Conservation (phyloP, 1,140 invertebrate species). For the Philaenus spumarius region DNA sequence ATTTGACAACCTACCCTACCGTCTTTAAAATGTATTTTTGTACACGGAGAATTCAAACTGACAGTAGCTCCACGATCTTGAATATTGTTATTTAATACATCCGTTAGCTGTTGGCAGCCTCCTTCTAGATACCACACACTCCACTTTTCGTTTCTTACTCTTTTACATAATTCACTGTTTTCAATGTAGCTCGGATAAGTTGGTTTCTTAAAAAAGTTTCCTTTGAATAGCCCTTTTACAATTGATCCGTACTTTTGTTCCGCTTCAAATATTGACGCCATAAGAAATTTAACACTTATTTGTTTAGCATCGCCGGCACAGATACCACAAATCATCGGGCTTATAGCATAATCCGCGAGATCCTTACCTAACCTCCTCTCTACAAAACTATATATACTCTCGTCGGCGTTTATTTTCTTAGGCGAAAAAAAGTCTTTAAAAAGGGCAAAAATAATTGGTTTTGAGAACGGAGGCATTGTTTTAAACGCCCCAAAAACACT, state of each 20-base stretch:
- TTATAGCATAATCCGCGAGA: constrained; percentile 76
- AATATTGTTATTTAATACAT: constrained; percentile 50
- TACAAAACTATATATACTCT: constrained; percentile 79
- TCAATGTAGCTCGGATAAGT: not conserved
- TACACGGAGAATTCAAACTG: constrained; percentile 49
- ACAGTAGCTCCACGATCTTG: constrained; percentile 46
- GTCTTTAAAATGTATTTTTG: constrained; percentile 50
- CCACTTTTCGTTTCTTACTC: constrained; percentile 64
- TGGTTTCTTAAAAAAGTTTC: constrained; percentile 36
- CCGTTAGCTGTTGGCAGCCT: constrained; percentile 69
- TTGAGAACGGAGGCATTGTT: constrained; percentile 61
- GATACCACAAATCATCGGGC: constrained; percentile 84
- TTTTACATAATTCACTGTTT: constrained; percentile 38
- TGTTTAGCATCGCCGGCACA: constrained; percentile 84
- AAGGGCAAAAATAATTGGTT: constrained; percentile 57
- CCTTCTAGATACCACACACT: constrained; percentile 68
- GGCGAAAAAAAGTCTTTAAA: constrained; percentile 56
- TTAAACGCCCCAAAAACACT: constrained; percentile 53
- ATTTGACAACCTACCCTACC: constrained; percentile 42
- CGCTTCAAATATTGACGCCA: constrained; percentile 67
- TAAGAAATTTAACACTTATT: constrained; percentile 80
- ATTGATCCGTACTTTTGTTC: constrained; percentile 81
- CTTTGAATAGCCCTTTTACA: constrained; percentile 55
- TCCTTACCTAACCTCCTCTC: constrained; percentile 74
- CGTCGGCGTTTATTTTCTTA: constrained; percentile 53